Percentiles rank a stretch among this genome's conserved stretches.
phyloP scores from a whole-genome alignment of 2,888 invertebrate species.

The Ariolimax columbianus region DNA sequence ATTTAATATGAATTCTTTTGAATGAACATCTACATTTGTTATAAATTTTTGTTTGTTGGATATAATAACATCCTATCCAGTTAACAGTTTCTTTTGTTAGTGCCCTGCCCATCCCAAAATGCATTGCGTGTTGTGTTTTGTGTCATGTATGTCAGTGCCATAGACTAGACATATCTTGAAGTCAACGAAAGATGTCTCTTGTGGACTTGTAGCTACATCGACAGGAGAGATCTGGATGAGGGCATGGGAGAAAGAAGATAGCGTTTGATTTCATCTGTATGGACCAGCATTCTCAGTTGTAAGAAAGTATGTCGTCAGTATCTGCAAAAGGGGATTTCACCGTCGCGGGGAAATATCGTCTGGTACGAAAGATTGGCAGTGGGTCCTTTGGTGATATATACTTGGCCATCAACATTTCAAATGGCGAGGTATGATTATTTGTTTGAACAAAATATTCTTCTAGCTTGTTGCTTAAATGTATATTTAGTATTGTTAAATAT shows the following conservation, averaged over 20 bases:
- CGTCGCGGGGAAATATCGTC: conserved; percentile 77
- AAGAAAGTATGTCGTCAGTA: conserved; percentile 39
- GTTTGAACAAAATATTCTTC: neutral
- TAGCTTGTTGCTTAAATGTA: neutral
- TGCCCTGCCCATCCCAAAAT: conserved; percentile 44
- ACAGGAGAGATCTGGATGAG: neutral
- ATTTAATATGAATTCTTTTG: no score
- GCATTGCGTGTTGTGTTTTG: conserved; percentile 48
- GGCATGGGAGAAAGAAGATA: conserved; percentile 35
- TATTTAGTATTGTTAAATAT: no score
- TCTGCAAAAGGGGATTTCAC: conserved; percentile 51
- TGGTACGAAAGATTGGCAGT: conserved; percentile 64
- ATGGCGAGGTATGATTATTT: conserved; percentile 46
- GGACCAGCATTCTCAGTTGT: conserved; percentile 40
- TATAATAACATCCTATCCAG: conserved; percentile 13
- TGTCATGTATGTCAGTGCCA: conserved; percentile 17
- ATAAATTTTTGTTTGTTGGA: neutral
- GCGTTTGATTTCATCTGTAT: neutral
- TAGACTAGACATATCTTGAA: neutral
- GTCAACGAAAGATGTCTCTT: neutral
- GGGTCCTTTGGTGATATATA: conserved; percentile 77
- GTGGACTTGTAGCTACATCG: conserved; percentile 9
- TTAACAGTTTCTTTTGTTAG: neutral
- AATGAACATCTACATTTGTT: no score
- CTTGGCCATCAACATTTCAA: conserved; percentile 75